These are phyloP conservation scores for Monochamus alternatus DNA, from an alignment of 2,888 invertebrate genomes.

Conservation along the genomic window DNA sequence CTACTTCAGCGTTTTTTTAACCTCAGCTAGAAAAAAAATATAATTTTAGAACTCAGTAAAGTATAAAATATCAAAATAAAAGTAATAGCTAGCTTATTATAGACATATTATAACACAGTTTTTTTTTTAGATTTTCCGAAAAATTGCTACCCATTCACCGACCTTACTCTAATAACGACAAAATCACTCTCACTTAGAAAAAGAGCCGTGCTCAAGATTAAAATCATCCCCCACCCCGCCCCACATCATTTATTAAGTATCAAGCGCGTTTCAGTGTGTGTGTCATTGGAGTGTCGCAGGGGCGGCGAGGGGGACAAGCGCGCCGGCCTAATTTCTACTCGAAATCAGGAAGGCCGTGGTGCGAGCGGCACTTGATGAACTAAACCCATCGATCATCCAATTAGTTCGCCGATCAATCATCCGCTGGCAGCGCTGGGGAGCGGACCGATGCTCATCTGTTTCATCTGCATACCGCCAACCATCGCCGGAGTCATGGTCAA, in stretches of 20 bases:
- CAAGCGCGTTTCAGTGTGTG: conserved; percentile 40
- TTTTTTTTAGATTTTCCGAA: too few relatives aligned
- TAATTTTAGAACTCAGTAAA: too few relatives aligned
- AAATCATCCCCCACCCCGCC: conserved; percentile 23
- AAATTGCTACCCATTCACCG: too few relatives aligned
- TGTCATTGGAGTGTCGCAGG: conserved; percentile 36
- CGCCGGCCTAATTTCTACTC: conserved; percentile 59
- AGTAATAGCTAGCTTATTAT: too few relatives aligned
- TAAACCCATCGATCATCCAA: conserved; percentile 85
- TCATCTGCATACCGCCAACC: conserved; percentile 69
- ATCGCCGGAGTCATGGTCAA: conserved; percentile 50
- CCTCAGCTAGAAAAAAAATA: too few relatives aligned
- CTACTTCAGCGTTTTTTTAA: too few relatives aligned
- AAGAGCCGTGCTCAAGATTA: conserved; percentile 5
- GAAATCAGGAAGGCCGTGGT: conserved; percentile 57
- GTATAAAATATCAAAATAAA: too few relatives aligned
- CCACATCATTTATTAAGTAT: conserved; percentile 45
- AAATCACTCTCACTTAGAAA: not conserved
- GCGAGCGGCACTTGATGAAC: conserved; percentile 69
- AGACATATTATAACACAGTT: too few relatives aligned
- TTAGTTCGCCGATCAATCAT: conserved; percentile 85
- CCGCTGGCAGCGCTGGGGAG: conserved; percentile 68
- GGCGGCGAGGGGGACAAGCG: conserved; percentile 46
- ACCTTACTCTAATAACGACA: too few relatives aligned
- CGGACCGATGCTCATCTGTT: conserved; percentile 63